A percentile compares a stretch with the other conserved stretches of the same genome.
These are phyloP conservation scores for Aricia agestis DNA, from an alignment of 1,140 invertebrate species.

Conservation along the genomic window DNA sequence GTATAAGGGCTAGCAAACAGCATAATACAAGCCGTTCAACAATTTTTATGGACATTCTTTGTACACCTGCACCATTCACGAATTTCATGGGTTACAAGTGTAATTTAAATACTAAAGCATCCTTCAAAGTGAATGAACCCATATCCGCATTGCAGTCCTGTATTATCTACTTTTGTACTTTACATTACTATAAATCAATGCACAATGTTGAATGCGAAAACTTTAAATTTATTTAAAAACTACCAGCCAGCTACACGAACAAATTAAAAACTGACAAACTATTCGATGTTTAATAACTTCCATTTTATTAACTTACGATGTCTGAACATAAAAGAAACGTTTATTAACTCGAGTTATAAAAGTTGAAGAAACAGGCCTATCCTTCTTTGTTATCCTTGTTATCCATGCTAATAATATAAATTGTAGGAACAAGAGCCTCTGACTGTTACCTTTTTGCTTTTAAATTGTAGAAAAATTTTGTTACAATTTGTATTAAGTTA, in stretches of 20 bases:
- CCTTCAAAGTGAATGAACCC: conserved; percentile 12
- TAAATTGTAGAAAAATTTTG: too few species aligned
- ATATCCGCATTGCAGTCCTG: conserved; percentile 12
- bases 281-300: conserved; percentile 2
- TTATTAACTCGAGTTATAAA: not conserved
- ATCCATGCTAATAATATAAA: too few species aligned
- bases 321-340: not conserved
- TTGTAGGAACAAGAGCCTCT: too few species aligned
- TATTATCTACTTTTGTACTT: conserved; percentile 11
- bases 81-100: not conserved
- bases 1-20: too few species aligned
- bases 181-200: conserved; percentile 5
- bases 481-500: too few species aligned
- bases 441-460: too few species aligned
- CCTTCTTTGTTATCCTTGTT: too few species aligned
- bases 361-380: too few species aligned
- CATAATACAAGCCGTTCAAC: not conserved
- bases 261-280: conserved; percentile 1
- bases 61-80: not conserved
- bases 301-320: not conserved
- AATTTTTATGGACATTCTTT: not conserved
- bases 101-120: conserved; percentile 13
- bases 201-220: conserved; percentile 5
- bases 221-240: not conserved
- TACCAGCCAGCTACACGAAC: not conserved